Conservation (phyloP, 2,797 vertebrate genomes). For the Phalloptychus januarius region DNA sequence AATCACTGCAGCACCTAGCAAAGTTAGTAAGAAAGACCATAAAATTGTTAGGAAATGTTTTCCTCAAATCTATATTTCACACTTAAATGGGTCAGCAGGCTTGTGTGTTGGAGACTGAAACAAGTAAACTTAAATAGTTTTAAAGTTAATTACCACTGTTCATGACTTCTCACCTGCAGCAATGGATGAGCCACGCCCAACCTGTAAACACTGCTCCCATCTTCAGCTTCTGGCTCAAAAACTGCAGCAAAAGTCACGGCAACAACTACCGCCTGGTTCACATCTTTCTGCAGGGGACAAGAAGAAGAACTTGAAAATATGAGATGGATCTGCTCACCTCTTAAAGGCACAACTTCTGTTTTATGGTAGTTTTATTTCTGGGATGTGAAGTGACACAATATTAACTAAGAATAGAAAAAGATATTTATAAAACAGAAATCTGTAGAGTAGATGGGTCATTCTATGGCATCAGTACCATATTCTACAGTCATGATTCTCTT, state of each 20-base stretch:
- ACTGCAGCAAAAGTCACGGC: constrained; percentile 79
- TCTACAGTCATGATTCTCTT: background rate
- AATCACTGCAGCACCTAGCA: background rate
- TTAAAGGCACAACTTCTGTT: background rate
- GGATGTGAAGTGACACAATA: background rate
- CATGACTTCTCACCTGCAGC: constrained; percentile 68
- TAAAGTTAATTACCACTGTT: background rate
- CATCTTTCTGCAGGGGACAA: constrained; percentile 74
- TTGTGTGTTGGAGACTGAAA: background rate
- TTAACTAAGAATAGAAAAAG: background rate
- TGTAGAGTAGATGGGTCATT: background rate
- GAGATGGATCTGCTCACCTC: background rate
- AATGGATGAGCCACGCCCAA: constrained; percentile 78
- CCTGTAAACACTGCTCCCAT: constrained; percentile 45
- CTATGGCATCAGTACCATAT: background rate
- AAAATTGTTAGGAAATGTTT: background rate
- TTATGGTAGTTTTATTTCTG: background rate
- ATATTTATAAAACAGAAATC: background rate
- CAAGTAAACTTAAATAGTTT: background rate
- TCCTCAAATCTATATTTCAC: background rate
- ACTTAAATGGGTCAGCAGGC: background rate
- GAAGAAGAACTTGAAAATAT: constrained; percentile 7
- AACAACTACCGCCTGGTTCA: constrained; percentile 73
- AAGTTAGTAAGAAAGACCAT: background rate
- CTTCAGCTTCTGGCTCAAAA: constrained; percentile 72